Percentiles rank a stretch among this genome's conserved stretches.
These are phyloP conservation scores for Menidia beryllina DNA, from an alignment of 2,113 vertebrate species.

Conservation along the genomic window DNA sequence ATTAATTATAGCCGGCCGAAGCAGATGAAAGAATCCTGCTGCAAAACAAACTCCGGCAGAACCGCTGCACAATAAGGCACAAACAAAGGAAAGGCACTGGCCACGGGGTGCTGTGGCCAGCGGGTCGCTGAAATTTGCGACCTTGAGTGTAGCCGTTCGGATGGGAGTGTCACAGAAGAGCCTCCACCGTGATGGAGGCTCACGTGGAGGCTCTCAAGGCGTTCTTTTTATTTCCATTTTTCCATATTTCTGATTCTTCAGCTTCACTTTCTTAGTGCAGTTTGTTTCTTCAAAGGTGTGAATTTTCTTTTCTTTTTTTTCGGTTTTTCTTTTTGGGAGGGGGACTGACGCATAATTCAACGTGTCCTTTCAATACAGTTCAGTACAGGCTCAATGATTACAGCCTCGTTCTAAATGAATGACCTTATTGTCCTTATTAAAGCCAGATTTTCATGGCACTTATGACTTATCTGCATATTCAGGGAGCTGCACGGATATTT, in stretches of 20 bases:
- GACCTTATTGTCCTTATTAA: constrained; percentile 42
- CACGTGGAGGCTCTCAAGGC: neutral
- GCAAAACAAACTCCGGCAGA: neutral
- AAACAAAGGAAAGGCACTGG: neutral
- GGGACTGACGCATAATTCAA: no score
- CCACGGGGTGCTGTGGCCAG: neutral
- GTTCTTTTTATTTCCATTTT: no score
- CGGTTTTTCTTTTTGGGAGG: no score
- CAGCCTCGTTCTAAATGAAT: constrained; percentile 36
- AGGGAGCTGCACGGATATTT: constrained; percentile 18
- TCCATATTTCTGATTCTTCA: neutral
- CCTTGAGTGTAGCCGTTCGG: neutral
- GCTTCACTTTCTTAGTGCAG: neutral
- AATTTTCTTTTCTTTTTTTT: no score
- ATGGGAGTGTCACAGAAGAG: neutral
- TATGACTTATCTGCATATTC: constrained; percentile 13
- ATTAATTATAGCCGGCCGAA: neutral
- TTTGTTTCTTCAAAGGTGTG: constrained; percentile 7
- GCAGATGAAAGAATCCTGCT: neutral
- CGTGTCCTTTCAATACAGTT: constrained; percentile 5
- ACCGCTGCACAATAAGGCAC: neutral
- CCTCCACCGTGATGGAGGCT: neutral
- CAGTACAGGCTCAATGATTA: constrained; percentile 4
- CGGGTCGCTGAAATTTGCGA: neutral
- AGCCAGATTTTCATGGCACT: constrained; percentile 21